These are phyloP conservation scores for Coranthus polyacanthus DNA, from an alignment of 2,797 vertebrate species.

Conservation along the genomic window DNA sequence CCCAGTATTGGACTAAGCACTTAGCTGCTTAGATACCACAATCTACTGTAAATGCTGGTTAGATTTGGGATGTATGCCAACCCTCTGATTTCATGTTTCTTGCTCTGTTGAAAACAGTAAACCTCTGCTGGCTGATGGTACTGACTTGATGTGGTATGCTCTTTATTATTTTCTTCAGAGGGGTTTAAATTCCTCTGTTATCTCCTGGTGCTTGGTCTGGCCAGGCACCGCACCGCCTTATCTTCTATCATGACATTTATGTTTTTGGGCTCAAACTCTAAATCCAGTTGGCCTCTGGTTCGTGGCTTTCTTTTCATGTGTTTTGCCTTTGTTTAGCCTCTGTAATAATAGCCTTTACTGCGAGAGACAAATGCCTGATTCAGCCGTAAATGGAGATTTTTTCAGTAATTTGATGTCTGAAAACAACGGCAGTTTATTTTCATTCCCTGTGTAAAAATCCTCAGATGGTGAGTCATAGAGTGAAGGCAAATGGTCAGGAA, in stretches of 20 bases:
- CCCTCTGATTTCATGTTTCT: neutral
- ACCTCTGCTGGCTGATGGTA: constrained; percentile 4
- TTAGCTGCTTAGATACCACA: too few relatives aligned
- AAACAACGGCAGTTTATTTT: constrained; percentile 78
- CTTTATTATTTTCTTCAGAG: constrained; percentile 44
- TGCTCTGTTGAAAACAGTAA: constrained; percentile 19
- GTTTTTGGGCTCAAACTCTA: constrained; percentile 38
- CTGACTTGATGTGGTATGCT: constrained; percentile 15
- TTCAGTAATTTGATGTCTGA: constrained; percentile 67
- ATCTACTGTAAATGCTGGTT: neutral
- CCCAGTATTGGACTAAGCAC: too few relatives aligned
- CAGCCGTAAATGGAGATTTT: constrained; percentile 49
- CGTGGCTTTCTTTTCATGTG: constrained; percentile 5
- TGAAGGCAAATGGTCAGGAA: constrained; percentile 63
- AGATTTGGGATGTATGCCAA: neutral
- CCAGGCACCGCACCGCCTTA: constrained; percentile 54
- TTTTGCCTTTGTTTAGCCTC: constrained; percentile 27
- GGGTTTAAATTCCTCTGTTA: constrained; percentile 66
- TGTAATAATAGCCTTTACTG: constrained; percentile 45
- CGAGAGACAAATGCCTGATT: constrained; percentile 67
- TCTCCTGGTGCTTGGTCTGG: constrained; percentile 51
- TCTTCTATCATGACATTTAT: constrained; percentile 55
- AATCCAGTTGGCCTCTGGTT: constrained; percentile 33
- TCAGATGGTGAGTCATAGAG: constrained; percentile 73
- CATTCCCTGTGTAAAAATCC: constrained; percentile 69